Evolutionary conservation across 2,888 invertebrate genomes (phyloP).

Genomic region (Charanyca ferruginea): DNA sequence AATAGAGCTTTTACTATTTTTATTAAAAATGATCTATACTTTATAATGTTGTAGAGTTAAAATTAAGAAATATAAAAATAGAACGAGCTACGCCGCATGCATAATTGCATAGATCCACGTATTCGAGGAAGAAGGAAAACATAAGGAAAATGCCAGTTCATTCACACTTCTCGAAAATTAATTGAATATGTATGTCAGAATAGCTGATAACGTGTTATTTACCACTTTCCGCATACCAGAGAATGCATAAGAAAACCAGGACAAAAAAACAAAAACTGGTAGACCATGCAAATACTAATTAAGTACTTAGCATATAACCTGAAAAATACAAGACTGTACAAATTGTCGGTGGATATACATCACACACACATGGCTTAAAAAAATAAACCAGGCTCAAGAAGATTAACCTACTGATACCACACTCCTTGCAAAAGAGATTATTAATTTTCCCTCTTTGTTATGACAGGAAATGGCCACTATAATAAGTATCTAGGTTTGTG

Average conservation of each 20-base stretch:
- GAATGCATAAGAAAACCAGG: neutral
- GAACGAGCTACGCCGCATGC: neutral
- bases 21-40: no score
- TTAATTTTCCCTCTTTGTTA: no score
- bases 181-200: constrained; percentile 20
- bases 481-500: no score
- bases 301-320: neutral
- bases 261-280: neutral
- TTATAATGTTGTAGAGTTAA: no score
- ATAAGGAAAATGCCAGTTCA: constrained; percentile 44
- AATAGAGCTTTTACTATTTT: no score
- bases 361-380: no score
- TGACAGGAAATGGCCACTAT: no score
- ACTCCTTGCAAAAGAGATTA: no score
- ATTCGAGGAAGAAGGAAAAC: constrained; percentile 41
- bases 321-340: no score
- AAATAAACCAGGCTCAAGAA: no score
- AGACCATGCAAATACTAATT: neutral
- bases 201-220: constrained; percentile 2
- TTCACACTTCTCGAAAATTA: constrained; percentile 38
- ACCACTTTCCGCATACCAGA: neutral
- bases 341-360: no score
- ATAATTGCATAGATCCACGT: constrained; percentile 8
- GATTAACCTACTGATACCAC: no score
- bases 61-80: neutral